Percentiles rank a stretch among this genome's conserved stretches.
Evolutionary conservation across 2,113 vertebrate genomes (phyloP).

Genomic region (Hemiscyllium ocellatum): DNA sequence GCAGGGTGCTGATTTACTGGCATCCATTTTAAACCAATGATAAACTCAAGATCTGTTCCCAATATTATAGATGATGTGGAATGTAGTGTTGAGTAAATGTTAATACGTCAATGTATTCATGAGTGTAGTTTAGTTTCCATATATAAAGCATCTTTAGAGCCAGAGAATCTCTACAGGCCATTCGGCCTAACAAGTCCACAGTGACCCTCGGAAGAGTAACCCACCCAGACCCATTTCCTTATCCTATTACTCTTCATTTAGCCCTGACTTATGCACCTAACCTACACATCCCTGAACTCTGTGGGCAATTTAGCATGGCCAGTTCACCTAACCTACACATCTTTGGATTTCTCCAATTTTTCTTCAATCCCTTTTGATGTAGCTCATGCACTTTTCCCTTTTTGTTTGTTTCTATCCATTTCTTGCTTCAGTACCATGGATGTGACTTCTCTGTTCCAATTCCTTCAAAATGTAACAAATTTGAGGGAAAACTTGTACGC

Average conservation of each 20-base stretch:
- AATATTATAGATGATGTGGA: conserved; percentile 43
- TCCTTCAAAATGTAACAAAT: neutral
- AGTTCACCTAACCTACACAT: too few relatives aligned
- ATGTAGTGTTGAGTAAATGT: conserved; percentile 50
- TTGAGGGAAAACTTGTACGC: neutral
- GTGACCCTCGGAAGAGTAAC: too few relatives aligned
- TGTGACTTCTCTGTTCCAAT: neutral
- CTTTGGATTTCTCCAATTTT: neutral
- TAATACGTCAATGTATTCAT: conserved; percentile 43
- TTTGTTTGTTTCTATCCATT: neutral
- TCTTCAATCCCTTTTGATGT: neutral
- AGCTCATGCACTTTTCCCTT: neutral
- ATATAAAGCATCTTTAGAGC: neutral
- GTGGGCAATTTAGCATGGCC: too few relatives aligned
- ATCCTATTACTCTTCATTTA: too few relatives aligned
- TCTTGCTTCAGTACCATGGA: neutral
- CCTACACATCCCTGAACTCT: too few relatives aligned
- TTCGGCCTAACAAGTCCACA: too few relatives aligned
- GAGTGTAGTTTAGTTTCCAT: neutral
- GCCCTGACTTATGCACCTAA: too few relatives aligned
- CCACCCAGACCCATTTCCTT: too few relatives aligned
- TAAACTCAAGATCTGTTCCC: neutral
- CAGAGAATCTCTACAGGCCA: too few relatives aligned
- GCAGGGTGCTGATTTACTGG: neutral
- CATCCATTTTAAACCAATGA: neutral